A percentile compares a stretch with the other conserved stretches of the same genome.
Evolutionary conservation across 2,113 vertebrate genomes (phyloP).

Genomic region (Tragulus kanchil): DNA sequence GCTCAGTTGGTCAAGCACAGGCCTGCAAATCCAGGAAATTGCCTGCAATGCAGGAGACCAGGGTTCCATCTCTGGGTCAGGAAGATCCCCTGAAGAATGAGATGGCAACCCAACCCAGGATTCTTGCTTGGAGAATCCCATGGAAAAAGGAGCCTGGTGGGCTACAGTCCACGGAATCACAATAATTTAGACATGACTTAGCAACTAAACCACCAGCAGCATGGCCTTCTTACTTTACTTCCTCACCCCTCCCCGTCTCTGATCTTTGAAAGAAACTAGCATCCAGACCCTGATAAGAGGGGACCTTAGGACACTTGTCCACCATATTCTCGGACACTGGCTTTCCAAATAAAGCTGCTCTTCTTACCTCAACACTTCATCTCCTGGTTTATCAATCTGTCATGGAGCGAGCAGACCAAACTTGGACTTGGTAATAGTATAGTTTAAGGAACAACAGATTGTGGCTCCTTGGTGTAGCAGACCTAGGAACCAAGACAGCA

Average conservation of each 20-base stretch:
- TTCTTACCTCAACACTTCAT: neutral
- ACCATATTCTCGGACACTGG: neutral
- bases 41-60: neutral
- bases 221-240: neutral
- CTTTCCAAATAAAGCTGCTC: neutral
- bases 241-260: neutral
- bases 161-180: neutral
- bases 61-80: neutral
- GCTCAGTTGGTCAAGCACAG: neutral
- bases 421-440: rapidly evolving
- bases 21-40: neutral
- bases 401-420: neutral
- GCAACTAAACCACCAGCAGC: neutral
- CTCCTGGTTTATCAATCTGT: neutral
- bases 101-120: neutral
- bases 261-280: neutral
- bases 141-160: neutral
- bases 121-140: neutral
- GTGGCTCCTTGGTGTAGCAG: neutral
- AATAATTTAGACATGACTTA: too few relatives aligned
- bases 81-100: neutral
- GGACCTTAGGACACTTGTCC: neutral
- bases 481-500: neutral
- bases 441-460: neutral
- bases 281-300: neutral